These are phyloP conservation scores for Dasysyrphus tricinctus DNA, from an alignment of 2,888 invertebrate genomes.

Conservation along the genomic window DNA sequence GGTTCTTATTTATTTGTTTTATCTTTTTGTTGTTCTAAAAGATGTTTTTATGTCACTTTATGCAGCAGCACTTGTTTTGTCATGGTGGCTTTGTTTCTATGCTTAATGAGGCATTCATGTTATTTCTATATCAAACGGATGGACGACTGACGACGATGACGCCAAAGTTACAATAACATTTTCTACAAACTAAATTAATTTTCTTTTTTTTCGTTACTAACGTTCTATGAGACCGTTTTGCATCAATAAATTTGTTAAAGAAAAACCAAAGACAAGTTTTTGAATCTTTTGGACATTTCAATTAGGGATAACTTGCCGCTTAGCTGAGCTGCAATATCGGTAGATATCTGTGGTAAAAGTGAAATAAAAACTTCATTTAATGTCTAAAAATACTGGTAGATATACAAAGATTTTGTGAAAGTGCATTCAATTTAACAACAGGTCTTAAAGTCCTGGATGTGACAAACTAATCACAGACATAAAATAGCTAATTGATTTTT, in stretches of 20 bases:
- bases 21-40: conserved; percentile 7
- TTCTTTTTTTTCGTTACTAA: background rate
- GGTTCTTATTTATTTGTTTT: conserved; percentile 34
- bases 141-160: no score
- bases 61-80: conserved; percentile 24
- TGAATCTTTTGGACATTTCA: background rate
- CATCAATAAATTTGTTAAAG: background rate
- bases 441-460: background rate
- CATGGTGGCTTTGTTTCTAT: conserved; percentile 37
- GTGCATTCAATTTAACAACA: conserved; percentile 8
- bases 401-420: conserved; percentile 11
- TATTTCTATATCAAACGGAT: background rate
- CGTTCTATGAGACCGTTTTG: conserved; percentile 4
- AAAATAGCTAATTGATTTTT: conserved; percentile 11
- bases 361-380: background rate
- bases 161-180: background rate
- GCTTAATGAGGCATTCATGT: conserved; percentile 58
- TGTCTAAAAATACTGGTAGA: background rate
- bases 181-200: background rate
- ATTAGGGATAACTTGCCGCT: conserved; percentile 11
- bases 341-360: background rate
- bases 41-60: conserved; percentile 40
- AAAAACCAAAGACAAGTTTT: background rate
- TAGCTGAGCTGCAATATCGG: background rate
- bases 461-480: background rate